Conservation (phyloP, 2,113 vertebrate genomes). For the Cottus gobio region DNA sequence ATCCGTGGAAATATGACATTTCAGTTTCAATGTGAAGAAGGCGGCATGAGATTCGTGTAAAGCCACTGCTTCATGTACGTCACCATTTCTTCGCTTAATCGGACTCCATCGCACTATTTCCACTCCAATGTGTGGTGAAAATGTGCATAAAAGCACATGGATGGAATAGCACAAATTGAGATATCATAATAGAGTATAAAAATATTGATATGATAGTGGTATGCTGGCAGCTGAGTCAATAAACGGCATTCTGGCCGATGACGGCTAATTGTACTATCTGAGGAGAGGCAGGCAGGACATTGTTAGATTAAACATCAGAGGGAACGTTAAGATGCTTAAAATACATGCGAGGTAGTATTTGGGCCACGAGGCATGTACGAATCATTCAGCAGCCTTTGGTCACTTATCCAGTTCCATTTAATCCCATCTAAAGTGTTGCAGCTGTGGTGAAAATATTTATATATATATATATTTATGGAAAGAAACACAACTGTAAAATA, state of each 20-base stretch:
- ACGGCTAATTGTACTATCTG: constrained; percentile 14
- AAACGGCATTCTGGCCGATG: neutral
- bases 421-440: constrained; percentile 40
- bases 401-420: constrained; percentile 37
- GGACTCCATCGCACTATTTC: neutral
- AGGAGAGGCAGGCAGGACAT: neutral
- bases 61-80: neutral
- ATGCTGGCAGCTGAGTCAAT: neutral
- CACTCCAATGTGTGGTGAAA: neutral
- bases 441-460: constrained; percentile 14
- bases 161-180: neutral
- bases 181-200: neutral
- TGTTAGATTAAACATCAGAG: constrained; percentile 22
- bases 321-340: constrained; percentile 4
- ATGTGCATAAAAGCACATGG: neutral
- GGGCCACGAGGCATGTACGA: constrained; percentile 19
- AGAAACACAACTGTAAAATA: constrained; percentile 30
- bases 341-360: constrained; percentile 23
- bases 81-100: neutral
- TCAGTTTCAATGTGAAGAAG: neutral
- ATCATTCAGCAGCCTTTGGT: constrained; percentile 43
- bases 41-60: too few relatives aligned
- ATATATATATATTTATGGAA: constrained; percentile 12
- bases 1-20: neutral
- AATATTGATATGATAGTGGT: neutral